Conservation (phyloP, 2,797 vertebrate genomes). For the Poliocrania exsul region DNA sequence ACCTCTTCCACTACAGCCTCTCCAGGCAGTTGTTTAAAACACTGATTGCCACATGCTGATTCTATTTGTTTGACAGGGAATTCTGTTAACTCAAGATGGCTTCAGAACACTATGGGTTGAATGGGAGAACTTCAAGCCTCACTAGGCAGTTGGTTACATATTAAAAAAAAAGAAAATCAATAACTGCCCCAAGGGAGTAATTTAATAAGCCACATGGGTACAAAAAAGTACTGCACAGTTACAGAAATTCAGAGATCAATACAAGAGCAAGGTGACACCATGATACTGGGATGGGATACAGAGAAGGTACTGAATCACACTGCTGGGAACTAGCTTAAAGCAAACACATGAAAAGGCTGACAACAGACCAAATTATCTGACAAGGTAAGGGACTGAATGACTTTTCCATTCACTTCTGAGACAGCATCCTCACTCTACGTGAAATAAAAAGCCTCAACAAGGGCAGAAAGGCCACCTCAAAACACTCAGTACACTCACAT, state of each 20-base stretch:
- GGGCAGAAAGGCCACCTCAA: neutral
- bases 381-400: neutral
- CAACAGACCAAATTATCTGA: neutral
- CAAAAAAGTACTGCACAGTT: neutral
- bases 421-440: neutral
- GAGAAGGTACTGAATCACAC: neutral
- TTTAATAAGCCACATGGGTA: neutral
- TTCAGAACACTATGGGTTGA: accelerated
- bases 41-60: neutral
- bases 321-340: neutral
- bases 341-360: neutral
- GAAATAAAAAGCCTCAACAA: neutral
- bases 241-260: neutral
- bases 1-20: neutral
- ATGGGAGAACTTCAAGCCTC: neutral
- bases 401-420: neutral
- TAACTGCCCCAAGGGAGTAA: neutral
- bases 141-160: neutral
- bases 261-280: neutral
- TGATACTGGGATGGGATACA: neutral
- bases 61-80: neutral
- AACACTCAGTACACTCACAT: neutral
- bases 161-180: neutral
- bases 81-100: neutral
- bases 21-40: neutral